Base-by-base conservation (phyloP, 2,888 invertebrate species). In the Muscina levida region DNA sequence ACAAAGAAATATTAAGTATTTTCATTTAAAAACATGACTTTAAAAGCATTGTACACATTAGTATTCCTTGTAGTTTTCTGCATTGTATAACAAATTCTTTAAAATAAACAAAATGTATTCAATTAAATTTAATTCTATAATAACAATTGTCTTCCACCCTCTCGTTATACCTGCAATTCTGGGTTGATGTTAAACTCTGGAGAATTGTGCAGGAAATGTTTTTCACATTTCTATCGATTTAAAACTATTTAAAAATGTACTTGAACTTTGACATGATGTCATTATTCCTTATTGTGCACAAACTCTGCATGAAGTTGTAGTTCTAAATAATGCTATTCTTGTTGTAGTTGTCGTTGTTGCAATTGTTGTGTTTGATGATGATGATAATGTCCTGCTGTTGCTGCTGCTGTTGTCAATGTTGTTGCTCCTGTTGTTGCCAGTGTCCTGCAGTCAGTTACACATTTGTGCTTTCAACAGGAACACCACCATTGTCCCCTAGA, bases 381-480 rank as follows among this genome's bases (percentile, higher is more conserved):
- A 17, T 15, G 5, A 19, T 51, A 2, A 22, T 51, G 31, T 31
- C 31, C 26, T 56, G 26, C n/a, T 22, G 11, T 4, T 22, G 53
- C 53, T 17, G 6, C 15, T 39, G 59, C 11, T 11, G 37, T 17
- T n/a, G n/a, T n/a, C n/a, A n/a, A n/a, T n/a, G n/a, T n/a, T 24
- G 26, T 5, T 24, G 24, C 19, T 11, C 8, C 22, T 62, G 26
- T 22, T 39, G 62, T 62, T 24, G 51, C 10, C 22, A 22, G 2
- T 44, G 42, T 62, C 19, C 42, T 42, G 62, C 19, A 59, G 59
- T 59, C 19, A 19, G 59, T 53, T 53, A 24, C 53, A 42, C 42
- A 42, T 77, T 66, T 56, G 71, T 71, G 71, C 62, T 66, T 79
- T 31, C 59, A 76, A 51, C 70, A 62, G 78, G 70, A 51, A 79